phyloP scores from a whole-genome alignment of 2,113 vertebrate genomes.

The Poecilia latipinna region DNA sequence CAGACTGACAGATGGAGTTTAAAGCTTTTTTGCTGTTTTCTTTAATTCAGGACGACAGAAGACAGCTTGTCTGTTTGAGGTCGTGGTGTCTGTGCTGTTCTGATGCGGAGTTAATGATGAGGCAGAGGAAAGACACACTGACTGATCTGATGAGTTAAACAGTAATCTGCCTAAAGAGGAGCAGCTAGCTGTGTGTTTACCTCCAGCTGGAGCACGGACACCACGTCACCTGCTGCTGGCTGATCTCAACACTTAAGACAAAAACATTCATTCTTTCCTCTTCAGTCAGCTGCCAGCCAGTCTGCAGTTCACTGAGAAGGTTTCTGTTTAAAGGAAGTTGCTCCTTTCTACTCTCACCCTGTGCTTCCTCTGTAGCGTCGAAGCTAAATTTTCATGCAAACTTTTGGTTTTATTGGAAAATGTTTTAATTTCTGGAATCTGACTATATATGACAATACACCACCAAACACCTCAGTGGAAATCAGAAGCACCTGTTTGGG shows the following conservation, averaged over 20 bases:
- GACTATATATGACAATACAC: neutral
- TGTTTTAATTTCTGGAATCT: neutral
- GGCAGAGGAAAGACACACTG: conserved; percentile 11
- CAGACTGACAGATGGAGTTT: conserved; percentile 42
- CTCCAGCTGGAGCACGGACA: conserved; percentile 16
- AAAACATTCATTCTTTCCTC: no score
- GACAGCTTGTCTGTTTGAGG: conserved; percentile 37
- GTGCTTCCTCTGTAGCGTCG: no score
- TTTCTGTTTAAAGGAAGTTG: no score
- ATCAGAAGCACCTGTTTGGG: neutral
- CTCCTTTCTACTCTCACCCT: no score
- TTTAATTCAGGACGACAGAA: conserved; percentile 40
- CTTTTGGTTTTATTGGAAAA: no score
- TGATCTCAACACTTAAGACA: neutral
- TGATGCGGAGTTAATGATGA: conserved; percentile 24
- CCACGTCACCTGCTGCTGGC: conserved; percentile 39
- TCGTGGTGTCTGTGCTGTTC: conserved; percentile 22
- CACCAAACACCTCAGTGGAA: neutral
- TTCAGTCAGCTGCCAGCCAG: no score
- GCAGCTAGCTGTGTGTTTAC: neutral
- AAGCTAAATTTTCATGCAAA: no score
- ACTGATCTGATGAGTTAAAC: neutral
- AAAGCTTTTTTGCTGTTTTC: conserved; percentile 30
- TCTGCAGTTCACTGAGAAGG: no score
- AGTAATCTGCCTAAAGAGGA: conserved; percentile 11